Evolutionary conservation across 2,113 vertebrate species (phyloP).

Genomic region (Ceyx margarethae): DNA sequence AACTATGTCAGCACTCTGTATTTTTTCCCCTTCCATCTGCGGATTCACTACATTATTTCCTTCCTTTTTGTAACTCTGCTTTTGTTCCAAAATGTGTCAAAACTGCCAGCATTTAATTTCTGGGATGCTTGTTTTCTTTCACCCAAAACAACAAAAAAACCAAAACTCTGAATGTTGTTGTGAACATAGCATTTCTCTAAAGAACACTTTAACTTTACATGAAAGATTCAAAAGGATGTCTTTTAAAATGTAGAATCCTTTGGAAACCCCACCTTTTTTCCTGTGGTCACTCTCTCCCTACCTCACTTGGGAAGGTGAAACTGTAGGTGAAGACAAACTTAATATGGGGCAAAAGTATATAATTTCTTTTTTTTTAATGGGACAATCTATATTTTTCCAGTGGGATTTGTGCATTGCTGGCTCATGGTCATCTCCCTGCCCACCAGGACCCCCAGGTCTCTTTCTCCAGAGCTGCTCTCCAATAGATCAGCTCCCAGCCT

Average conservation of each 20-base stretch:
- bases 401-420: neutral
- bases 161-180: slow-evolving; percentile 22
- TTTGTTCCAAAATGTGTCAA: neutral
- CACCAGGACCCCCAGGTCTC: too few species aligned
- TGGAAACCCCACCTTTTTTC: slow-evolving; percentile 13
- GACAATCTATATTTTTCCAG: slow-evolving; percentile 17
- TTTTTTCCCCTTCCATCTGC: neutral
- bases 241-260: neutral
- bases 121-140: slow-evolving; percentile 44
- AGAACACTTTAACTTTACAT: neutral
- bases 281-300: neutral
- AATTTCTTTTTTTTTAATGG: slow-evolving; percentile 20
- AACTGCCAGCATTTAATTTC: slow-evolving; percentile 39
- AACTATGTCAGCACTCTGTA: neutral
- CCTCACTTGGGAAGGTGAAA: slow-evolving; percentile 36
- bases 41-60: slow-evolving; percentile 16
- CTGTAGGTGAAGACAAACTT: neutral
- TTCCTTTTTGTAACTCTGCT: slow-evolving; percentile 2
- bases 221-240: slow-evolving; percentile 3
- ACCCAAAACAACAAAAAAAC: slow-evolving; percentile 24
- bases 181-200: slow-evolving; percentile 10
- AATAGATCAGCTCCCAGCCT: too few species aligned
- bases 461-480: too few species aligned
- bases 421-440: too few species aligned
- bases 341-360: neutral